A percentile compares a stretch with the other conserved stretches of the same genome.
Conservation (phyloP, 2,888 invertebrate genomes). For the Mystacides longicornis region DNA sequence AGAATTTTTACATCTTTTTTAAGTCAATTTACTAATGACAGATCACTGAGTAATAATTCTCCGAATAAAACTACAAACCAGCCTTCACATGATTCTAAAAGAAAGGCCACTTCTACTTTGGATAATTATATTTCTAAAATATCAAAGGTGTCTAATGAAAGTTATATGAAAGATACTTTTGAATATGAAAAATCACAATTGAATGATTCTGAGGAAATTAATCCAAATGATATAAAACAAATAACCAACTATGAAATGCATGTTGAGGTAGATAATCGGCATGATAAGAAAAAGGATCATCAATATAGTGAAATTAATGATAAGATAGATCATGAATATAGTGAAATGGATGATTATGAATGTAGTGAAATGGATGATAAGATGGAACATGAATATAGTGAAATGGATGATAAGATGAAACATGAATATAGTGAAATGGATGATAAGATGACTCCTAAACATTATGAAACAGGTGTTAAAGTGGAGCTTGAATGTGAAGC, state of each 20-base stretch:
- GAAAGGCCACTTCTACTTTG: constrained; percentile 17
- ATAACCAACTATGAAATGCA: neutral
- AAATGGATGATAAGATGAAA: neutral
- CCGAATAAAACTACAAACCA: constrained; percentile 5
- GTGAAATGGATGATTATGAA: neutral
- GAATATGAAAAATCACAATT: neutral
- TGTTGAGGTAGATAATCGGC: neutral
- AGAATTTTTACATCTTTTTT: constrained; percentile 23
- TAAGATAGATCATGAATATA: neutral
- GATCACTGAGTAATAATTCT: neutral
- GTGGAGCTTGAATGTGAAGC: no score
- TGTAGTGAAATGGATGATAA: neutral
- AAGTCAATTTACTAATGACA: constrained; percentile 21
- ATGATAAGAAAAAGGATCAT: neutral
- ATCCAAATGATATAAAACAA: neutral
- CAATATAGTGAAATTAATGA: neutral
- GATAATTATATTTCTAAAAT: constrained; percentile 29
- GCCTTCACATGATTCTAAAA: constrained; percentile 18
- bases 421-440: neutral
- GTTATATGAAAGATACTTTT: neutral
- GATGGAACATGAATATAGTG: neutral
- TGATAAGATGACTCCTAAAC: neutral
- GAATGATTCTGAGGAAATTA: neutral
- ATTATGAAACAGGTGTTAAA: neutral
- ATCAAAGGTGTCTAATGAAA: constrained; percentile 22